Percentiles rank a stretch among this genome's conserved stretches.
These are phyloP conservation scores for Coelogynopora nodosa DNA, from an alignment of 2,888 invertebrate species.

Conservation along the genomic window DNA sequence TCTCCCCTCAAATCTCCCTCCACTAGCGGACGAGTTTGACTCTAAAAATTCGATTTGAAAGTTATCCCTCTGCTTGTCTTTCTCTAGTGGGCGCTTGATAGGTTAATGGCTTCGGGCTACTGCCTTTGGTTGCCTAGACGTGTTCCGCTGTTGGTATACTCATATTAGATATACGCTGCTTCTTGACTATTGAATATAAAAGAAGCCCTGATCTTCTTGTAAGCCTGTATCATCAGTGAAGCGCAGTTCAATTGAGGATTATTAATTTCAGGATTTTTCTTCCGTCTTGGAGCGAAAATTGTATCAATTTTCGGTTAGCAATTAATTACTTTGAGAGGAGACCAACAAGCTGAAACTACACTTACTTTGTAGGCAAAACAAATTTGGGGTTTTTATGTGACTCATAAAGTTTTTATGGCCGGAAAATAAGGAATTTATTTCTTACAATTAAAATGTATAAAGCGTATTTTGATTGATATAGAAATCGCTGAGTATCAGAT, in stretches of 20 bases:
- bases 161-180: background rate
- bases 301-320: background rate
- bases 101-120: background rate
- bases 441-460: background rate
- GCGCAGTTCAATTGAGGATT: background rate
- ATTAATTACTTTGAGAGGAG: background rate
- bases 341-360: background rate
- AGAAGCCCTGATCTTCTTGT: background rate
- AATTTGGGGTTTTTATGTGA: constrained; percentile 8
- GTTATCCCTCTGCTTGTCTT: background rate
- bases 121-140: background rate
- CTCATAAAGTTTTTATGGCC: constrained; percentile 3
- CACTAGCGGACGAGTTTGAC: background rate
- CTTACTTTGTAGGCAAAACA: background rate
- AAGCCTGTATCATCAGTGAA: constrained; percentile 14
- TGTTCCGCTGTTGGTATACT: background rate
- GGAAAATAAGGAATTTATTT: background rate
- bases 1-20: background rate
- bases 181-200: background rate
- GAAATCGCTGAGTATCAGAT: no score
- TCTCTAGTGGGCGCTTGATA: background rate
- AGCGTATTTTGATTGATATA: no score
- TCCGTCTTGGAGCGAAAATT: background rate
- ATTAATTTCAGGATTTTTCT: constrained; percentile 10
- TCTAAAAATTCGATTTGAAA: constrained; percentile 16